phyloP scores from a whole-genome alignment of 2,888 invertebrate species.

The Ophonus ardosiacus region DNA sequence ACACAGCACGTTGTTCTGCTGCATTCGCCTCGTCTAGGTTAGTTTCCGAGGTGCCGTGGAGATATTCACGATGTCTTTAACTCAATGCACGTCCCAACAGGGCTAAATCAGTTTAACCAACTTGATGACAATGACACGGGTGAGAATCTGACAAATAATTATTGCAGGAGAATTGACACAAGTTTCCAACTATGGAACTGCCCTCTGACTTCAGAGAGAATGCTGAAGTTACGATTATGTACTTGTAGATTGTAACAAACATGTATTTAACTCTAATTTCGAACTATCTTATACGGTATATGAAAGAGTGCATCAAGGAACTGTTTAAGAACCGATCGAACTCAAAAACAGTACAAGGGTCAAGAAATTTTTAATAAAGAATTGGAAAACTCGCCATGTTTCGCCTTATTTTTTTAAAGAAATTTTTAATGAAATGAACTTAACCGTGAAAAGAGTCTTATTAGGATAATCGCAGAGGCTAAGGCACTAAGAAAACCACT shows the following conservation, averaged over 20 bases:
- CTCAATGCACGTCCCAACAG: slow-evolving; percentile 43
- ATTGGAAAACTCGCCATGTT: no score
- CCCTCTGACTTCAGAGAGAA: not conserved
- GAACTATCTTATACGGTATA: no score
- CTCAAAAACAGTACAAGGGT: no score
- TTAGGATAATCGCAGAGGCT: no score
- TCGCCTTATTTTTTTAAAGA: no score
- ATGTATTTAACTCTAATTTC: not conserved
- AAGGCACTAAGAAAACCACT: no score
- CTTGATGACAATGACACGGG: slow-evolving; percentile 48
- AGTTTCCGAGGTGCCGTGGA: not conserved
- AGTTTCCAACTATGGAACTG: slow-evolving; percentile 6
- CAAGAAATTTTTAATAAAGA: no score
- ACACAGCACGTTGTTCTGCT: not conserved
- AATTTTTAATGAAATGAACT: no score
- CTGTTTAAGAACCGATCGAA: no score
- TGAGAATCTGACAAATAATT: slow-evolving; percentile 21
- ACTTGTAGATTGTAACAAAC: not conserved
- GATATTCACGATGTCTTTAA: slow-evolving; percentile 2
- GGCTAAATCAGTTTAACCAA: slow-evolving; percentile 57
- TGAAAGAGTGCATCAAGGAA: no score
- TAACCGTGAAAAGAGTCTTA: no score
- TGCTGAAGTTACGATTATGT: not conserved
- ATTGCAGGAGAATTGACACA: not conserved
- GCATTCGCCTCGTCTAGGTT: not conserved